phyloP scores from a whole-genome alignment of 2,113 vertebrate species.

The Crotalus viridis region DNA sequence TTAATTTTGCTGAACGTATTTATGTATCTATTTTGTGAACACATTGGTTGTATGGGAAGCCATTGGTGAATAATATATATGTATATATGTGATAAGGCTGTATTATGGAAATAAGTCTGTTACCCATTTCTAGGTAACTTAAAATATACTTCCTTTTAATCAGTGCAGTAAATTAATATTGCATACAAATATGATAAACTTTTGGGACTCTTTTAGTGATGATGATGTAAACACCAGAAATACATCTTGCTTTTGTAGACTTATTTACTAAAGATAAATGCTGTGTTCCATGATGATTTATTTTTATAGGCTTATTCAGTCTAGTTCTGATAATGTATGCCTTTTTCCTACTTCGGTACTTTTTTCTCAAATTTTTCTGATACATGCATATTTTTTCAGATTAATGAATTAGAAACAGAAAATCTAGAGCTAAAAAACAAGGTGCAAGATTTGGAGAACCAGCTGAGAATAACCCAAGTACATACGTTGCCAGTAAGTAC shows the following conservation, averaged over 20 bases:
- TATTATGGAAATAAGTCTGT: not conserved
- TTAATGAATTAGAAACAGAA: slow-evolving; percentile 96
- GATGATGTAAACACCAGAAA: not conserved
- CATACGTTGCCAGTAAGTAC: slow-evolving; percentile 83
- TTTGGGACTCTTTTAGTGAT: not conserved
- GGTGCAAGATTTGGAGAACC: slow-evolving; percentile 91
- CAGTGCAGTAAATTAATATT: not conserved
- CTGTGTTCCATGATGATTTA: not conserved
- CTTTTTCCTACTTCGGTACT: not conserved
- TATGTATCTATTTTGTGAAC: not conserved
- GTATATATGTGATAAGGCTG: not conserved
- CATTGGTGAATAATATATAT: not conserved
- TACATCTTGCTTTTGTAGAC: not conserved
- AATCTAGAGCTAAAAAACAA: slow-evolving; percentile 93
- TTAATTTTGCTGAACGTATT: not conserved
- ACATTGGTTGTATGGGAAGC: not conserved
- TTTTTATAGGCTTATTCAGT: not conserved
- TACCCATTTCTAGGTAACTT: not conserved
- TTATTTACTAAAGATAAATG: not conserved
- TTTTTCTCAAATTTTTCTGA: slow-evolving; percentile 2
- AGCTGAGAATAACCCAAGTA: slow-evolving; percentile 84
- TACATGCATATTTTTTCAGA: slow-evolving; percentile 77
- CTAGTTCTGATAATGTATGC: not conserved
- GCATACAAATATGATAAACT: not conserved
- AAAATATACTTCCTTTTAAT: not conserved